These are phyloP conservation scores for Melanotaenia pygmaea DNA, from an alignment of 2,797 vertebrate species.

Conservation along the genomic window DNA sequence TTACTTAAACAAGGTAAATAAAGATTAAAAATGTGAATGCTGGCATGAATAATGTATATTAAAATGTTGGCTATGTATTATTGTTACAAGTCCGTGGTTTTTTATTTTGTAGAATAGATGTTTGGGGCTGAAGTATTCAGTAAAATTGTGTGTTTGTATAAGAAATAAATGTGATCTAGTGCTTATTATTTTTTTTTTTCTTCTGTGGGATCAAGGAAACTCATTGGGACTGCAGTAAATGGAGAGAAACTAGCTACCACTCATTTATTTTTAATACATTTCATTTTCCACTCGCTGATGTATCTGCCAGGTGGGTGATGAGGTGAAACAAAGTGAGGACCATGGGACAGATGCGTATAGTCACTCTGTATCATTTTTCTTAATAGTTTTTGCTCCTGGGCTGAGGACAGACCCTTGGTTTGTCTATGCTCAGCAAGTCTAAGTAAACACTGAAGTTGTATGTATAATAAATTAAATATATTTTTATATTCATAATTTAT, in stretches of 20 bases:
- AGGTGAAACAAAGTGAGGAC: background rate
- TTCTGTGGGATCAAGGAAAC: background rate
- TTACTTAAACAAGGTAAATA: background rate
- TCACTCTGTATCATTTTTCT: background rate
- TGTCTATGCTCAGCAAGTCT: too few relatives aligned
- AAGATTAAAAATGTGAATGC: background rate
- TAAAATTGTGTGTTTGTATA: background rate
- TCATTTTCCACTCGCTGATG: background rate
- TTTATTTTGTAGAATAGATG: background rate
- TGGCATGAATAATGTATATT: background rate
- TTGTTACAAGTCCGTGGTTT: background rate
- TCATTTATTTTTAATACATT: too few relatives aligned
- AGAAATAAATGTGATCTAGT: background rate
- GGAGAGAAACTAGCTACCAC: background rate
- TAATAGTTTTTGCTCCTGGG: too few relatives aligned
- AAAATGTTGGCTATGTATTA: background rate
- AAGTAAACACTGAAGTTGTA: too few relatives aligned
- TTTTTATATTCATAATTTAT: too few relatives aligned
- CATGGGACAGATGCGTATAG: background rate
- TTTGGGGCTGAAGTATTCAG: background rate
- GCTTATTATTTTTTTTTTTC: background rate
- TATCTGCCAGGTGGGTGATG: background rate
- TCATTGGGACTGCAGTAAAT: background rate
- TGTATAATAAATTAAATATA: too few relatives aligned
- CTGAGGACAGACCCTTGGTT: too few relatives aligned